Conservation (phyloP, 1,140 invertebrate species). For the Dendrolimus kikuchii region DNA sequence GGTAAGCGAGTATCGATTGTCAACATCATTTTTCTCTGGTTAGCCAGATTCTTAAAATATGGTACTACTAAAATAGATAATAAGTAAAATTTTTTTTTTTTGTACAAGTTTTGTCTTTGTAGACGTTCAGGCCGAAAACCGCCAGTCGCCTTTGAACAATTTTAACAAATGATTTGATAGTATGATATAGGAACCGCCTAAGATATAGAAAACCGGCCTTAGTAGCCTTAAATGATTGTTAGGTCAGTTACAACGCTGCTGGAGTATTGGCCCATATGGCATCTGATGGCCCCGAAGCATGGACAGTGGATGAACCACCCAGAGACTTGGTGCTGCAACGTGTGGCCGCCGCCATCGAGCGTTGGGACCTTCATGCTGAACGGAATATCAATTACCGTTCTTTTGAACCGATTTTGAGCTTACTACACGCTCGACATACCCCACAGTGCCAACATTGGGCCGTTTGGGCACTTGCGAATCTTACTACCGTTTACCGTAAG, state of each 20-base stretch:
- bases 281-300: slow-evolving; percentile 89
- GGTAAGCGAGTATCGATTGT: no score
- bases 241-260: slow-evolving; percentile 97
- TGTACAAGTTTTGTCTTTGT: no score
- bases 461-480: slow-evolving; percentile 97
- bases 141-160: no score
- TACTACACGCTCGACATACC: slow-evolving; percentile 87
- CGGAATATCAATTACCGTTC: slow-evolving; percentile 98
- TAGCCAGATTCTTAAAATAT: no score
- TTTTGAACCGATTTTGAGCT: slow-evolving; percentile 91
- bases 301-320: slow-evolving; percentile 82
- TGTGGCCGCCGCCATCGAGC: slow-evolving; percentile 86
- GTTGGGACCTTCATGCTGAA: slow-evolving; percentile 89
- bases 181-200: no score
- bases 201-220: no score
- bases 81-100: no score
- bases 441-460: slow-evolving; percentile 96
- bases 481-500: slow-evolving; percentile 94
- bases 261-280: slow-evolving; percentile 96
- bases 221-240: not conserved
- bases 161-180: no score
- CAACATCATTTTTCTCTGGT: no score
- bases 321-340: slow-evolving; percentile 82
- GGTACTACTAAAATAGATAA: no score
- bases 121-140: no score